These are phyloP conservation scores for human (Homo sapiens) DNA, from an alignment of 2,113 vertebrate genomes.

Conservation along the genomic window DNA sequence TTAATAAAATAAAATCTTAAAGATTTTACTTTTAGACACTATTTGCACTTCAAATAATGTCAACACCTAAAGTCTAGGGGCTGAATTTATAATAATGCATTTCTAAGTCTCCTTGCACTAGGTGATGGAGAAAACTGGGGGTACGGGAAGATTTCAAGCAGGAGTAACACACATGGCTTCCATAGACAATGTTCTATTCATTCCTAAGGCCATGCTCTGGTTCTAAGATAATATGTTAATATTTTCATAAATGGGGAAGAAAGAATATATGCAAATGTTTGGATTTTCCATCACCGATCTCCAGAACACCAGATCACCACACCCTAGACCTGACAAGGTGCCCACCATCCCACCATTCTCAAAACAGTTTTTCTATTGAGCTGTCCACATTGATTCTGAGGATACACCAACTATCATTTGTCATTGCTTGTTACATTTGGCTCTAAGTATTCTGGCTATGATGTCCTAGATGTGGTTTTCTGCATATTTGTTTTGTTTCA, in stretches of 20 bases:
- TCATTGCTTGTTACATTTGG: neutral
- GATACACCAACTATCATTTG: no score
- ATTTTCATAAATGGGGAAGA: neutral
- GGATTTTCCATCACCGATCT: neutral
- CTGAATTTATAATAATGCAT: neutral
- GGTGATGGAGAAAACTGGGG: neutral
- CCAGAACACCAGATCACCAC: rapidly evolving
- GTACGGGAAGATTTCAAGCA: rapidly evolving
- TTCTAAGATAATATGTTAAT: neutral
- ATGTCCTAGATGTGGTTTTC: neutral
- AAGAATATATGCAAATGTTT: neutral
- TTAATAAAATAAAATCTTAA: neutral
- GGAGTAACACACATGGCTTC: no score
- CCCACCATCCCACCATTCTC: neutral
- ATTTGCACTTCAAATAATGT: neutral
- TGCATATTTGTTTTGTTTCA: rapidly evolving
- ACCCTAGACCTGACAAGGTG: no score
- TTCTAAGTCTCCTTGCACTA: neutral
- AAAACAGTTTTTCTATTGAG: no score
- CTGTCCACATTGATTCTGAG: no score
- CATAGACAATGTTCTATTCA: neutral
- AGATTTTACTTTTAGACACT: neutral
- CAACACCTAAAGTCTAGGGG: neutral
- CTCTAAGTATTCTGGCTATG: neutral
- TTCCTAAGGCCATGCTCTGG: neutral